Evolutionary conservation across 2,797 vertebrate genomes (phyloP).

Genomic region (Enteromius thamalakanensis): DNA sequence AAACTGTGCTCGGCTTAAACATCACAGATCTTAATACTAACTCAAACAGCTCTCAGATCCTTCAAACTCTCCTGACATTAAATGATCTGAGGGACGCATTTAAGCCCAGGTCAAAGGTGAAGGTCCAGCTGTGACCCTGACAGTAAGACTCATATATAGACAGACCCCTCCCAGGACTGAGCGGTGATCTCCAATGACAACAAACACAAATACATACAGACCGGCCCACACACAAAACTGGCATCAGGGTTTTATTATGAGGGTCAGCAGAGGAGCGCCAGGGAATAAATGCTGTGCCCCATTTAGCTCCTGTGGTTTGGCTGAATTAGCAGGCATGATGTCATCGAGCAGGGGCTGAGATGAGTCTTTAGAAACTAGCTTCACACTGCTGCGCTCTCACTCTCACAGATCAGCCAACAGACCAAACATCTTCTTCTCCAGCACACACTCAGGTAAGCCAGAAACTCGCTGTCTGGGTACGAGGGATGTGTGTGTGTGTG

Average conservation of each 20-base stretch:
- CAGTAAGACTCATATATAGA: too few species aligned
- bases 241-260: constrained; percentile 76
- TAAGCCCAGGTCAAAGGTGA: not conserved
- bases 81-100: not conserved
- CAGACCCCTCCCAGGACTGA: too few species aligned
- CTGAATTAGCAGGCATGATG: constrained; percentile 79
- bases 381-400: constrained; percentile 50
- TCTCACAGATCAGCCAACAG: constrained; percentile 50
- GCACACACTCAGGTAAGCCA: constrained; percentile 38
- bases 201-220: constrained; percentile 58
- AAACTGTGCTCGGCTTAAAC: not conserved
- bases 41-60: not conserved
- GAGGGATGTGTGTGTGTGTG: not conserved
- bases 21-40: not conserved
- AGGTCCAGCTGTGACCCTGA: not conserved
- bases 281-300: constrained; percentile 71
- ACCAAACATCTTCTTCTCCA: constrained; percentile 34
- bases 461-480: not conserved
- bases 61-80: not conserved
- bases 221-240: constrained; percentile 14
- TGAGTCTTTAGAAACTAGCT: constrained; percentile 66
- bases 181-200: constrained; percentile 22
- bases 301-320: constrained; percentile 59
- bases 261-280: constrained; percentile 62
- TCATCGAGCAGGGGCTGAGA: constrained; percentile 68